These are phyloP conservation scores for Istiophorus platypterus DNA, from an alignment of 2,113 vertebrate species.

Conservation along the genomic window DNA sequence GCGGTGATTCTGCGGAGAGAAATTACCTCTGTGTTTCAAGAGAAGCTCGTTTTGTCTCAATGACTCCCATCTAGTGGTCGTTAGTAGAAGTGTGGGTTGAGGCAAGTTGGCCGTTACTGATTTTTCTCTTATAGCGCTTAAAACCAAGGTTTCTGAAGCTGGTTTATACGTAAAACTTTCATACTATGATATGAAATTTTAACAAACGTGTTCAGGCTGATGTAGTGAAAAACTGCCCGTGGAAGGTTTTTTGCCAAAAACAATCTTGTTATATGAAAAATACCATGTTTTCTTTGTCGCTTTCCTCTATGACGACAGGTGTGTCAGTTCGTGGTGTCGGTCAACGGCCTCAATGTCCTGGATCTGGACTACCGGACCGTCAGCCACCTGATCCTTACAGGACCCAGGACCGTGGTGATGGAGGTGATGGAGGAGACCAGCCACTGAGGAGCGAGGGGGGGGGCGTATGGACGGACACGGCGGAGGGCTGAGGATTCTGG, in stretches of 20 bases:
- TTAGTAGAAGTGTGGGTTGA: not conserved
- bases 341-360: slow-evolving; percentile 90
- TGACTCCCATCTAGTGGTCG: not conserved
- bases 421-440: slow-evolving; percentile 92
- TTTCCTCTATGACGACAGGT: slow-evolving; percentile 79
- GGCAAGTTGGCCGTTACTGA: not conserved
- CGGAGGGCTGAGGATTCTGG: too few relatives aligned
- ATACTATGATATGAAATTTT: too few relatives aligned
- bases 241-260: too few relatives aligned
- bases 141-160: too few relatives aligned
- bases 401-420: slow-evolving; percentile 91
- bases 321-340: slow-evolving; percentile 91
- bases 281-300: too few relatives aligned
- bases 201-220: too few relatives aligned
- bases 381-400: slow-evolving; percentile 92
- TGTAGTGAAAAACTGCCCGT: too few relatives aligned
- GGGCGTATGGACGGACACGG: too few relatives aligned
- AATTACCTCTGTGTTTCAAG: too few relatives aligned
- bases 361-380: slow-evolving; percentile 90
- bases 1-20: too few relatives aligned
- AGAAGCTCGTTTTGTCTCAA: not conserved
- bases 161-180: too few relatives aligned
- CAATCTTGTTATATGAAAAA: too few relatives aligned
- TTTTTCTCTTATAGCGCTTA: not conserved
- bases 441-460: slow-evolving; percentile 30